Conservation (phyloP, 2,888 invertebrate genomes). For the Brenthis ino region DNA sequence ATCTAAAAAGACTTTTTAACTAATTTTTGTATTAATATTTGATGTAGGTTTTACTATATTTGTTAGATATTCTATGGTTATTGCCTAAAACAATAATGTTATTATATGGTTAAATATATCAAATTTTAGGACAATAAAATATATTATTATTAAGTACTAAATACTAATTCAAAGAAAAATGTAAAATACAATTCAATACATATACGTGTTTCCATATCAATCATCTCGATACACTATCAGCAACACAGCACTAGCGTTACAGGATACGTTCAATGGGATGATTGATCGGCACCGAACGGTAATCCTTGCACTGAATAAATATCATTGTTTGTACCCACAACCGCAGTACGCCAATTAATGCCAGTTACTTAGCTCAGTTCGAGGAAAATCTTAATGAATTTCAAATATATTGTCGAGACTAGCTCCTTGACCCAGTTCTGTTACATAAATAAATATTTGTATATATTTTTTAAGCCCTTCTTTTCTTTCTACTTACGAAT, state of each 20-base stretch:
- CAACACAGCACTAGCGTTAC: slow-evolving; percentile 65
- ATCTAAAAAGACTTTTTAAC: too few relatives aligned
- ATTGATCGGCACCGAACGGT: slow-evolving; percentile 79
- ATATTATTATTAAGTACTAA: too few relatives aligned
- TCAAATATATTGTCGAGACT: background rate
- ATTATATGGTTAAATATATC: too few relatives aligned
- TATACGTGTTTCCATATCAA: slow-evolving; percentile 8
- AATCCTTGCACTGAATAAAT: slow-evolving; percentile 79
- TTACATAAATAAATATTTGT: background rate
- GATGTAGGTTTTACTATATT: too few relatives aligned
- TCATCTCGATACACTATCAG: slow-evolving; percentile 45
- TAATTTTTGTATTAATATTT: too few relatives aligned
- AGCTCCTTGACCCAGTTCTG: background rate
- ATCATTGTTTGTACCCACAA: slow-evolving; percentile 55
- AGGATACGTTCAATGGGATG: slow-evolving; percentile 82
- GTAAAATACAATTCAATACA: background rate
- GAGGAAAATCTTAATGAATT: slow-evolving; percentile 1
- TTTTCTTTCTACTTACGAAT: too few relatives aligned
- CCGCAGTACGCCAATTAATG: slow-evolving; percentile 41
- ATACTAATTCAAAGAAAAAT: background rate
- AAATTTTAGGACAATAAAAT: too few relatives aligned
- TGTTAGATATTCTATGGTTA: too few relatives aligned
- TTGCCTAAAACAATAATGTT: too few relatives aligned
- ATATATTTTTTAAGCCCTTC: too few relatives aligned
- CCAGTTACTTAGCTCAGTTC: slow-evolving; percentile 12